A percentile compares a stretch with the other conserved stretches of the same genome.
Conservation (phyloP, 1,140 invertebrate genomes). For the Phenacoccus solenopsis region DNA sequence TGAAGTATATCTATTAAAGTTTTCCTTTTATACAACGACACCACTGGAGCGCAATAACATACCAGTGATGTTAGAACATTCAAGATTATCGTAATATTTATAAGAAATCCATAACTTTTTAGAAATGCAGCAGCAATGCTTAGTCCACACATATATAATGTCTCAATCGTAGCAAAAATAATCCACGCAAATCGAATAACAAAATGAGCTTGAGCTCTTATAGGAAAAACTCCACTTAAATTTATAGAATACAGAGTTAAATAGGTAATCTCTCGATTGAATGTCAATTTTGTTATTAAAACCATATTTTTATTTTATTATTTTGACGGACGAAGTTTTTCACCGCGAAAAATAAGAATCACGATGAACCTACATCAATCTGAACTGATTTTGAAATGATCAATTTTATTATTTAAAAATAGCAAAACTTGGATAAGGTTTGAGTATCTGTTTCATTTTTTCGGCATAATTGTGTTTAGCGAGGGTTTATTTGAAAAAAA, state of each 20-base stretch:
- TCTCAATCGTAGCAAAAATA: background rate
- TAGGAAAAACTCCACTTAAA: background rate
- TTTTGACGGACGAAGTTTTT: too few relatives aligned
- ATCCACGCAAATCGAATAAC: background rate
- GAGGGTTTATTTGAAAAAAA: too few relatives aligned
- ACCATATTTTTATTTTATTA: background rate
- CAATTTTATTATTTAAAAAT: too few relatives aligned
- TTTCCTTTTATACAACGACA: background rate
- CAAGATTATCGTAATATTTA: background rate
- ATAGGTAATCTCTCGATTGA: background rate
- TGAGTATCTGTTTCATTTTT: too few relatives aligned
- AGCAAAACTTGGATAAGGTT: too few relatives aligned
- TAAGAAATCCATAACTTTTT: background rate
- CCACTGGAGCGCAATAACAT: background rate
- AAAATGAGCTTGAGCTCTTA: background rate
- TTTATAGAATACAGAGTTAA: background rate
- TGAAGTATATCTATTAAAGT: background rate
- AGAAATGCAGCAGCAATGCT: background rate
- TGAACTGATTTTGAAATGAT: too few relatives aligned
- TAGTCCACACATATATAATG: background rate
- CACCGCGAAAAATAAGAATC: too few relatives aligned
- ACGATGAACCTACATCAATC: too few relatives aligned
- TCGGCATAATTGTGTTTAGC: too few relatives aligned
- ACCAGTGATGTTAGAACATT: background rate
- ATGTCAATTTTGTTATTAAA: background rate